These are phyloP conservation scores for Podotricha telesiphe DNA, from an alignment of 2,888 invertebrate genomes.

Conservation along the genomic window DNA sequence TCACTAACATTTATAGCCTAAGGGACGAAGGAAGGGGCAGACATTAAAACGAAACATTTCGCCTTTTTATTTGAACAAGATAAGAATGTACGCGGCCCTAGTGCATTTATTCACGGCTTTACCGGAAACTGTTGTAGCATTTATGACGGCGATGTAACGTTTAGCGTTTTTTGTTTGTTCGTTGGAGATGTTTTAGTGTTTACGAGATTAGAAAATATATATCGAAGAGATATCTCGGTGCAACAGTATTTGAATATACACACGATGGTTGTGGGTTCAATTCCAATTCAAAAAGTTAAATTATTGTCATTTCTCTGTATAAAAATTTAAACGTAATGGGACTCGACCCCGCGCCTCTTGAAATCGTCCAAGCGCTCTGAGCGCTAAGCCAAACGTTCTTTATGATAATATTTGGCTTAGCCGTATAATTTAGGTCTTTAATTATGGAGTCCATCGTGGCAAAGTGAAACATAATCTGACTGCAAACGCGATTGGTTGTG, in stretches of 20 bases:
- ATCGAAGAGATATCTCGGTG: neutral
- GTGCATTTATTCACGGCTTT: conserved; percentile 49
- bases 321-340: too few species aligned
- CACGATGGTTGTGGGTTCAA: neutral
- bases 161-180: conserved; percentile 18
- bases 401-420: too few species aligned
- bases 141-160: conserved; percentile 39
- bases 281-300: too few species aligned
- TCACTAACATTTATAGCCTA: conserved; percentile 54
- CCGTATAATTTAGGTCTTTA: too few species aligned
- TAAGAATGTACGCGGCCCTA: conserved; percentile 57
- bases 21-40: conserved; percentile 60
- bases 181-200: neutral
- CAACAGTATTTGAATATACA: too few species aligned
- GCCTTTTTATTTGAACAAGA: conserved; percentile 65
- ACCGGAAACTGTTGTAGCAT: conserved; percentile 48
- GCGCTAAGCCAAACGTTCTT: too few species aligned
- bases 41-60: conserved; percentile 65
- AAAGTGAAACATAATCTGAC: too few species aligned
- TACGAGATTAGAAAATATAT: conserved; percentile 3
- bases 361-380: too few species aligned
- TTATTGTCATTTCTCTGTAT: too few species aligned
- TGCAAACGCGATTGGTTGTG: too few species aligned
- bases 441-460: too few species aligned
- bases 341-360: too few species aligned